These are phyloP conservation scores for Oxygymnocypris stewartii DNA, from an alignment of 2,113 vertebrate genomes.

Conservation along the genomic window DNA sequence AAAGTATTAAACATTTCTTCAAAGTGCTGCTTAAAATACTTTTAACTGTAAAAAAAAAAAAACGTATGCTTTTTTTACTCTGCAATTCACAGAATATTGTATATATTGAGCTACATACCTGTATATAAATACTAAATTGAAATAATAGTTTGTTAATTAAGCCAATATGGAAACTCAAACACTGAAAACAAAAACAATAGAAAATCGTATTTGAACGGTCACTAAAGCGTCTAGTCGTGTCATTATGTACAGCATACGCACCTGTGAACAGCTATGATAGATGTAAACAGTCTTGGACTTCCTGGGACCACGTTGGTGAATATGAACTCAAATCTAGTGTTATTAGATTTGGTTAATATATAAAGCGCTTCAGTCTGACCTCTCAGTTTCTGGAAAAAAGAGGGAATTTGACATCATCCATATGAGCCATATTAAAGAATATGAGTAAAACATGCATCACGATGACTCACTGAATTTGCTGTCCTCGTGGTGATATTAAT, in stretches of 20 bases:
- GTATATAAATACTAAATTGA: neutral
- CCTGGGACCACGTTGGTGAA: conserved; percentile 97
- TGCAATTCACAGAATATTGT: neutral
- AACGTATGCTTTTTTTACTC: neutral
- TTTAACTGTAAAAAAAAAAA: too few species aligned
- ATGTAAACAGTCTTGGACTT: conserved; percentile 95
- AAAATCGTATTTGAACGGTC: neutral
- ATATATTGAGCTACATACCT: neutral
- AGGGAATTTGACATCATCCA: neutral
- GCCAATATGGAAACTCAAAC: neutral
- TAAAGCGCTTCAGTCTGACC: conserved; percentile 98
- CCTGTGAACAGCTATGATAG: conserved; percentile 98
- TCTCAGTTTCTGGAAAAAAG: conserved; percentile 86
- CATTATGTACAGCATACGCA: conserved; percentile 62
- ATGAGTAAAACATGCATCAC: neutral
- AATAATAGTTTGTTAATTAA: neutral
- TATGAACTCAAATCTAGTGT: conserved; percentile 97
- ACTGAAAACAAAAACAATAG: neutral
- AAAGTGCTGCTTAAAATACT: too few species aligned
- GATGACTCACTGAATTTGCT: conserved; percentile 90
- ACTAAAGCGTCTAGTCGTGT: neutral
- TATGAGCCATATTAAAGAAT: neutral
- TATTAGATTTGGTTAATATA: conserved; percentile 96
- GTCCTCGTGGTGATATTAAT: conserved; percentile 96
- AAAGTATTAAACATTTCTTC: too few species aligned